Conservation (phyloP, 2,888 invertebrate species). For the Teleiodes luculella region DNA sequence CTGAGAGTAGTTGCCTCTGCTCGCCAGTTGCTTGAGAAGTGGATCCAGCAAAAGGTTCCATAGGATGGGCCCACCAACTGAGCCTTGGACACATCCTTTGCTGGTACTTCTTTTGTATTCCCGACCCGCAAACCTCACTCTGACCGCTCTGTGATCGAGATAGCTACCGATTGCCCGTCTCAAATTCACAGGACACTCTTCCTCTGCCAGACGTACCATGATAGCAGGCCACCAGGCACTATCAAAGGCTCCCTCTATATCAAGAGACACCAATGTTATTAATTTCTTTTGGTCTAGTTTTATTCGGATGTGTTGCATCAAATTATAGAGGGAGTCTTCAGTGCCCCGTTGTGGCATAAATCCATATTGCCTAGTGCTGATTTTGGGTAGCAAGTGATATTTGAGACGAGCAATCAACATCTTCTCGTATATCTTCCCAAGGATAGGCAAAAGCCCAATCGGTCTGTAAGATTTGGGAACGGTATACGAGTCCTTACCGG, state of each 20-base stretch:
- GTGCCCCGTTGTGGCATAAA: conserved; percentile 3
- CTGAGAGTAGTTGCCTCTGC: too few relatives aligned
- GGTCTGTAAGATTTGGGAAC: neutral
- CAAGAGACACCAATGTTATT: neutral
- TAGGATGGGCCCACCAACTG: neutral
- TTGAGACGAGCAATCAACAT: neutral
- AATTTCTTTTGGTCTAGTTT: neutral
- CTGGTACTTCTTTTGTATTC: neutral
- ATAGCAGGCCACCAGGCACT: conserved; percentile 14
- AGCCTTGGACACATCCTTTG: conserved; percentile 5
- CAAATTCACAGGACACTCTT: conserved; percentile 1
- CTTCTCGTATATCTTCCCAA: neutral
- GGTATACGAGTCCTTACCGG: conserved; percentile 6
- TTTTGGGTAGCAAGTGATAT: neutral
- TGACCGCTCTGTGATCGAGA: conserved; percentile 1
- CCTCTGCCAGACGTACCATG: conserved; percentile 1
- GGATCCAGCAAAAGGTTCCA: too few relatives aligned
- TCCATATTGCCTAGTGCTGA: neutral
- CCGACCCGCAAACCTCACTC: neutral
- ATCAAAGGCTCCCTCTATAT: conserved; percentile 11
- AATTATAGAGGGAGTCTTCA: conserved; percentile 8
- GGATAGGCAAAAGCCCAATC: neutral
- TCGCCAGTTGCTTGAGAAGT: too few relatives aligned
- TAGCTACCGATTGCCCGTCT: conserved; percentile 2
- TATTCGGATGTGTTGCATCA: neutral